phyloP scores from a whole-genome alignment of 2,797 vertebrate species.

The Anguilla megastoma region DNA sequence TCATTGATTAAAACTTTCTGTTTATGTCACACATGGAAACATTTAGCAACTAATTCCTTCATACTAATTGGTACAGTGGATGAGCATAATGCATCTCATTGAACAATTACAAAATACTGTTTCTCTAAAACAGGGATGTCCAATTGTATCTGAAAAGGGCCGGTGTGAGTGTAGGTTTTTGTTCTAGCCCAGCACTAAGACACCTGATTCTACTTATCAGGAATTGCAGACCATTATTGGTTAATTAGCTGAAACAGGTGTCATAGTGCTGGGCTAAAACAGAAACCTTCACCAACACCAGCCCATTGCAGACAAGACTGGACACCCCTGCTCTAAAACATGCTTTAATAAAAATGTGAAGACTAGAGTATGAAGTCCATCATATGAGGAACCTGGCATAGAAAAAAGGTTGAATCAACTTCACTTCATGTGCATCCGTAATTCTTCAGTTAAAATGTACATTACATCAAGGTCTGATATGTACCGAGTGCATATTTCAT shows the following conservation, averaged over 20 bases:
- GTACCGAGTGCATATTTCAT: not conserved
- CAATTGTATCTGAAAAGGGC: no score
- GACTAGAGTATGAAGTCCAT: not conserved
- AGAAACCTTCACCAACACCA: not conserved
- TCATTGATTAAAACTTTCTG: not conserved
- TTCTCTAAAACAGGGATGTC: not conserved
- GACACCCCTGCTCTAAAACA: no score
- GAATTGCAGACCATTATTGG: no score
- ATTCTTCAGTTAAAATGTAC: no score
- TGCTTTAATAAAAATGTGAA: not conserved
- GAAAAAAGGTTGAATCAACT: not conserved
- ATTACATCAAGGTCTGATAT: not conserved
- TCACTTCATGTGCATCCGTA: not conserved
- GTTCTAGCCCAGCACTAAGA: no score
- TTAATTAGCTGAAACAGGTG: no score
- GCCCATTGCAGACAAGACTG: not conserved
- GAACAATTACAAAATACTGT: not conserved
- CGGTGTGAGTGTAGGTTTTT: no score
- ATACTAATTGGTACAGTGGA: not conserved
- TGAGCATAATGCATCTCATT: not conserved
- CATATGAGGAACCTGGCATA: not conserved
- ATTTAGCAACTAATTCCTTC: not conserved
- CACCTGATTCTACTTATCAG: no score
- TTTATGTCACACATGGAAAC: not conserved
- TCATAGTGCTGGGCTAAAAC: no score